Evolutionary conservation across 2,888 invertebrate genomes (phyloP).

Genomic region (Caenorhabditis sp.): DNA sequence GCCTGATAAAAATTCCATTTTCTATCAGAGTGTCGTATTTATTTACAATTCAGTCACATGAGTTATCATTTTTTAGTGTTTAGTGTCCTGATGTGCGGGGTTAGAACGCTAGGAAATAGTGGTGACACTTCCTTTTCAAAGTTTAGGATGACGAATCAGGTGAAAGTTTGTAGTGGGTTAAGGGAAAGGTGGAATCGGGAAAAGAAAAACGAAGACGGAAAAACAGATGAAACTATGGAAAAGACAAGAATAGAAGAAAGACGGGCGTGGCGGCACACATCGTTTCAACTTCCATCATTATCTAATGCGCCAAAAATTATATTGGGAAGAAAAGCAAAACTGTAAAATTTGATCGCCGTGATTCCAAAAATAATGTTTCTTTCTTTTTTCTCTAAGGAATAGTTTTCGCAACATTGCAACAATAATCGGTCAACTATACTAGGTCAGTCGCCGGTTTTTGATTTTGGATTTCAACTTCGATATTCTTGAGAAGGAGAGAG

Average conservation of each 20-base stretch:
- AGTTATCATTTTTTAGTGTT: conserved; percentile 49
- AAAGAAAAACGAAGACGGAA: too few relatives aligned
- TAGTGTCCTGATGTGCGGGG: conserved; percentile 38
- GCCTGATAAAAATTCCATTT: conserved; percentile 36
- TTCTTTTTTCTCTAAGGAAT: not conserved
- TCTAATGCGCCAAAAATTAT: conserved; percentile 19
- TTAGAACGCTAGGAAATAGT: conserved; percentile 17
- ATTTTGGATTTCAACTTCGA: conserved; percentile 20
- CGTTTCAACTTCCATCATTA: not conserved
- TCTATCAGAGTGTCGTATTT: conserved; percentile 45
- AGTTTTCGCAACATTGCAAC: too few relatives aligned
- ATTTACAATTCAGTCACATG: conserved; percentile 55
- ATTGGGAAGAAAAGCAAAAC: too few relatives aligned
- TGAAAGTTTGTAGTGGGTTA: conserved; percentile 12
- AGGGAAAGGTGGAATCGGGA: not conserved
- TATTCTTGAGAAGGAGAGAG: conserved; percentile 27
- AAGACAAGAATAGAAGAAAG: not conserved
- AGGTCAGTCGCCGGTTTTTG: conserved; percentile 20
- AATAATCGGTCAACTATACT: conserved; percentile 3
- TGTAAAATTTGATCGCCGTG: not conserved
- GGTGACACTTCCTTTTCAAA: conserved; percentile 27
- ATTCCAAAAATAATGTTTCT: not conserved
- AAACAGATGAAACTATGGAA: conserved; percentile 8
- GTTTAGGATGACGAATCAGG: conserved; percentile 36
- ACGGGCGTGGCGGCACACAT: conserved; percentile 2